A percentile compares a stretch with the other conserved stretches of the same genome.
phyloP scores from a whole-genome alignment of 1,140 invertebrate species.

The Drosophila novamexicana region DNA sequence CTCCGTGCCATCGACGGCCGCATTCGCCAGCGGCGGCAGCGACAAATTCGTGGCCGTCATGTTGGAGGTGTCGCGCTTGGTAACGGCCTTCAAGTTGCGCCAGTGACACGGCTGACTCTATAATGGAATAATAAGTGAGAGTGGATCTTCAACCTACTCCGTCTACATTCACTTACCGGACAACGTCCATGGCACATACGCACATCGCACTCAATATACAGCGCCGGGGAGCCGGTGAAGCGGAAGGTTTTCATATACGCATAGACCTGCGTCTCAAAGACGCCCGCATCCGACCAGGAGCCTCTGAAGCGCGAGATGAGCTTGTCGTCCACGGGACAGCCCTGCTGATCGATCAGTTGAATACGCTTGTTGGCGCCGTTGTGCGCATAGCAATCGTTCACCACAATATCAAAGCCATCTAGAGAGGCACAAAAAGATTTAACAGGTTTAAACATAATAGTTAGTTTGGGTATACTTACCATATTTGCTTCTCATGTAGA shows the following conservation, averaged over 20 bases:
- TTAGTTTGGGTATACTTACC: conserved; percentile 85
- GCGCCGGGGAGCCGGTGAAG: conserved; percentile 95
- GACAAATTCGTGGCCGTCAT: conserved; percentile 68
- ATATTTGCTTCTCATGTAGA: conserved; percentile 97
- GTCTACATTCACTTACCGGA: conserved; percentile 87
- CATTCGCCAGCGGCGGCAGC: conserved; percentile 57
- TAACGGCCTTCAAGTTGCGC: conserved; percentile 93
- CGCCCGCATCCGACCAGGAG: conserved; percentile 94
- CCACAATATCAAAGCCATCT: conserved; percentile 98
- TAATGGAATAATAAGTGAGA: conserved; percentile 28
- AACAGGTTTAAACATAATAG: not conserved
- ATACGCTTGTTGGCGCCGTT: conserved; percentile 96
- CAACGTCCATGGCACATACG: conserved; percentile 97
- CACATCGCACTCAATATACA: conserved; percentile 97
- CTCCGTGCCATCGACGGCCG: conserved; percentile 47
- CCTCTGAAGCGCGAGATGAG: conserved; percentile 96
- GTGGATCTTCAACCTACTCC: not conserved
- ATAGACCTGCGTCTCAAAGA: conserved; percentile 97
- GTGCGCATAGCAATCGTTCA: conserved; percentile 97
- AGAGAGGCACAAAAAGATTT: conserved; percentile 64
- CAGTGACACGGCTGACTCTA: conserved; percentile 97
- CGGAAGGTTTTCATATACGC: conserved; percentile 98
- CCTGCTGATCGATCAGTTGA: conserved; percentile 96
- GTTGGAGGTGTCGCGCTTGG: conserved; percentile 87
- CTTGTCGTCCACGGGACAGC: conserved; percentile 97